phyloP scores from a whole-genome alignment of 2,888 invertebrate genomes.

The Chaetogeoica ovagalla region DNA sequence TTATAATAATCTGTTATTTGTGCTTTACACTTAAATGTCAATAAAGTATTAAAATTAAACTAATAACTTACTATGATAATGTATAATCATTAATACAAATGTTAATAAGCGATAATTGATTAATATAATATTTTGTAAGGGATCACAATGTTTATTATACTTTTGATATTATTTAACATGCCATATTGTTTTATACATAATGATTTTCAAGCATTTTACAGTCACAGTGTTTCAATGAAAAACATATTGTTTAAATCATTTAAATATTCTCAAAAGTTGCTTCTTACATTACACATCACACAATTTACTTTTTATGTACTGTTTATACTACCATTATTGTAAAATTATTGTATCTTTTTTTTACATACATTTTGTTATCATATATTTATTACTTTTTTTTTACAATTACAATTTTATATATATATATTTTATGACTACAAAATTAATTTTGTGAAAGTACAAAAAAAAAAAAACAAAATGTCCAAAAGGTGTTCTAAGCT shows the following conservation, averaged over 20 bases:
- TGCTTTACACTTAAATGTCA: not conserved
- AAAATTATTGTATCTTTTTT: slow-evolving; percentile 1
- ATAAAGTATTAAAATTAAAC: not conserved
- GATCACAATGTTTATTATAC: not conserved
- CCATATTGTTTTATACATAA: not conserved
- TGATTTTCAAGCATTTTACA: slow-evolving; percentile 24
- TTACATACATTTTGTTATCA: not conserved
- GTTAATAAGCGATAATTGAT: slow-evolving; percentile 19
- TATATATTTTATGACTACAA: slow-evolving; percentile 47
- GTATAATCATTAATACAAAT: slow-evolving; percentile 13
- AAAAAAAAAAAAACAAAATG: slow-evolving; percentile 35
- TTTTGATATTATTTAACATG: not conserved
- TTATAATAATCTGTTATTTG: not conserved
- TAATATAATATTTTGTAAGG: not conserved
- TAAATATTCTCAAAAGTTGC: not conserved
- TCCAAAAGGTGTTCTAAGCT: slow-evolving; percentile 49
- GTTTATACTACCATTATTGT: slow-evolving; percentile 22
- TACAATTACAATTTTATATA: slow-evolving; percentile 6
- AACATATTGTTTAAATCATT: not conserved
- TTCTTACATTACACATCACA: slow-evolving; percentile 7
- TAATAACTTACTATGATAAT: slow-evolving; percentile 26
- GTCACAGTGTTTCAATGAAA: slow-evolving; percentile 27
- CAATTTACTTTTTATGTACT: slow-evolving; percentile 10
- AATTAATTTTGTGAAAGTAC: slow-evolving; percentile 42
- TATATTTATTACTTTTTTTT: slow-evolving; percentile 23